Evolutionary conservation across 2,113 vertebrate species (phyloP), one percentile per base, ranked within the genome.

Genomic region (Hydrochoerus hydrochaeris): DNA sequence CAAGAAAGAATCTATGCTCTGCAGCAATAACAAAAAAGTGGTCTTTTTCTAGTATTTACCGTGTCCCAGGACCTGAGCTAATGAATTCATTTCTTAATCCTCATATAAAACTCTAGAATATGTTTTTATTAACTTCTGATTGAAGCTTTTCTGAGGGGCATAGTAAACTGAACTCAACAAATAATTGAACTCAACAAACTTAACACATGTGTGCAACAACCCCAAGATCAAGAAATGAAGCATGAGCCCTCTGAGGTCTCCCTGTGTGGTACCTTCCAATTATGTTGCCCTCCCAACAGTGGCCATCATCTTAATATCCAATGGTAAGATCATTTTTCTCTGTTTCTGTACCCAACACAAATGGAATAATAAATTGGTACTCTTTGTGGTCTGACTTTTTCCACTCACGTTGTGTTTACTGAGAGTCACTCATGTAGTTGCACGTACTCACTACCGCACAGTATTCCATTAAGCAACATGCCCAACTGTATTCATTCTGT

Each of bases 1-100:
- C 57, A 86, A n/a, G 77, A 95, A 93, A 86, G 89, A 94, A 81
- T 35, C 65, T 44, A 46, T 69, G 80, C 71, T 84, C 73, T 91
- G 38, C 12, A 89, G 57, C 16, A 75, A 65, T 90, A 83, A 93
- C 46, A 82, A 92, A 92, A 85, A 7, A 38, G 35, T 71, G 65
- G 12, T 63, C 75, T 57, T 85, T 93, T 85, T 32, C 44, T 26
- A 83, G 86, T 78, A 63, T 62, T 82, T 85, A 85, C 26, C 41
- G 14, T 35, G 62, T 82, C 35, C 71, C 83, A 82, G 87, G 65
- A 57, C 46, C 62, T 94, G 28, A 67, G 69, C 49, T 90, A 96
- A 67, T 30, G 75, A 90, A 35, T 92, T 67, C 71, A 1, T 75
- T 73, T 80, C 82, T 95, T 91, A 75, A 65, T 85, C 52, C 13